Percentiles rank a stretch among this genome's conserved stretches.
phyloP scores from a whole-genome alignment of 2,113 vertebrate species.

The Ivindomyrus marchei region DNA sequence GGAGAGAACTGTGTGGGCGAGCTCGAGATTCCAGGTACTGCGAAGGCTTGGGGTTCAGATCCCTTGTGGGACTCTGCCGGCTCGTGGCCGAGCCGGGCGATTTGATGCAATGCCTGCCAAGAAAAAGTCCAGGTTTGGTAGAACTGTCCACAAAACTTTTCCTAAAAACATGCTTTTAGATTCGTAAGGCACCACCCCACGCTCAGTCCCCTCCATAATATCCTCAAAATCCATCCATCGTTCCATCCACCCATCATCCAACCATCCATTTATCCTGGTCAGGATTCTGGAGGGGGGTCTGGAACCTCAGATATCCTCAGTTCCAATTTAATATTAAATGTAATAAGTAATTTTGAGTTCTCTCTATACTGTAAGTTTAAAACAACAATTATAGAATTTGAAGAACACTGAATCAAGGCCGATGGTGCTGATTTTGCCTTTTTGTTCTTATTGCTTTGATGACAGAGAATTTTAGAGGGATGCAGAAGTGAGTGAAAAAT shows the following conservation, averaged over 20 bases:
- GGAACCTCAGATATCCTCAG: background rate
- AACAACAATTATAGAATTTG: background rate
- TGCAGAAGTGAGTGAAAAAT: background rate
- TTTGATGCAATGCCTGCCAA: background rate
- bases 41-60: background rate
- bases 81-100: background rate
- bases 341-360: background rate
- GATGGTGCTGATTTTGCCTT: background rate
- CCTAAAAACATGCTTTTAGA: background rate
- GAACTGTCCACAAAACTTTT: slow-evolving; percentile 5
- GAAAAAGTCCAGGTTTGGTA: background rate
- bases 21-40: too few relatives aligned
- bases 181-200: background rate
- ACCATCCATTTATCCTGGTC: background rate
- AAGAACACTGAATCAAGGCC: background rate
- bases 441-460: background rate
- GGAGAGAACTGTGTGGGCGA: background rate
- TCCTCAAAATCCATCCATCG: background rate
- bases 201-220: background rate
- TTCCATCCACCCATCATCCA: background rate
- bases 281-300: background rate
- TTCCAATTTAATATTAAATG: background rate
- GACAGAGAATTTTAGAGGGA: background rate
- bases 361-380: background rate
- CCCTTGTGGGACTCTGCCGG: background rate